These are phyloP conservation scores for Thalpophila matura DNA, from an alignment of 2,888 invertebrate genomes.

Conservation along the genomic window DNA sequence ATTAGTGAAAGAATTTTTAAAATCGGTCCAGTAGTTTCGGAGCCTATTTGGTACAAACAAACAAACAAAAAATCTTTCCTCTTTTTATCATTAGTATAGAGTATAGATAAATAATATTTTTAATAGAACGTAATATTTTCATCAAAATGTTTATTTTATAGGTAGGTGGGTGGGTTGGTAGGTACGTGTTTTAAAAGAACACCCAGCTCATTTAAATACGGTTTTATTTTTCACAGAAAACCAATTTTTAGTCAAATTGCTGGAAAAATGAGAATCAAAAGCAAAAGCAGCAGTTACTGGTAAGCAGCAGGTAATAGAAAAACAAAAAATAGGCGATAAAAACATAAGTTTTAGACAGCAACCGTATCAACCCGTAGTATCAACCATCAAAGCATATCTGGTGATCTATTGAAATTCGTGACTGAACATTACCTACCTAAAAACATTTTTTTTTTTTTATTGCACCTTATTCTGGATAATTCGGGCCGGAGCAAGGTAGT, in stretches of 20 bases:
- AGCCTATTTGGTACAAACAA: too few species aligned
- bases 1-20: too few species aligned
- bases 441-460: slow-evolving; percentile 72
- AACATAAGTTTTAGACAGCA: neutral
- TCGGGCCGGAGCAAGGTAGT: slow-evolving; percentile 75
- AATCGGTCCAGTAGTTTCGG: too few species aligned
- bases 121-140: neutral
- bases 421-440: slow-evolving; percentile 65
- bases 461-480: slow-evolving; percentile 78
- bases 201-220: neutral
- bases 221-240: neutral
- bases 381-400: too few species aligned
- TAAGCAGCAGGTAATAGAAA: too few species aligned
- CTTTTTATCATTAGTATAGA: too few species aligned
- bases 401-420: slow-evolving; percentile 49
- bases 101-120: slow-evolving; percentile 7
- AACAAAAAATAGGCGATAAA: too few species aligned
- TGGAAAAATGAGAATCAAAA: too few species aligned
- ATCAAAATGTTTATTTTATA: neutral
- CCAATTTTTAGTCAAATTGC: too few species aligned
- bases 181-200: neutral
- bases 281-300: too few species aligned
- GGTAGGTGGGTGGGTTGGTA: too few species aligned
- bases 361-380: slow-evolving; percentile 27
- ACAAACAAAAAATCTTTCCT: too few species aligned